Conservation (phyloP, 2,113 vertebrate genomes). For the Ailurus styani region DNA sequence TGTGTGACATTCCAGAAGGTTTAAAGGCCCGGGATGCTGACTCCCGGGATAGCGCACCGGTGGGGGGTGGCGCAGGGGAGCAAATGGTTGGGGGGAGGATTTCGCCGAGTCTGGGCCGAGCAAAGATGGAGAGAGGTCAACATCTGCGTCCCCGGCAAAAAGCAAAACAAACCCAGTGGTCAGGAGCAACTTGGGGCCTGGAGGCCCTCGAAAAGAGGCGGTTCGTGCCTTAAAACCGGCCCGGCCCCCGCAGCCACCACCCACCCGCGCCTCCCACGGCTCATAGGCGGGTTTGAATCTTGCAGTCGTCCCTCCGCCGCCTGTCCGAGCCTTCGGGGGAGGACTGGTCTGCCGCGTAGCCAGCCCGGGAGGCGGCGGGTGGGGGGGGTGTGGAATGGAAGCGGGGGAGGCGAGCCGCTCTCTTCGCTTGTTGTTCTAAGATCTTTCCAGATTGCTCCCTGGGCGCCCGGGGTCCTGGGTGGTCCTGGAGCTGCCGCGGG, state of each 20-base stretch:
- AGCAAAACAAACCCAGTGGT: constrained; percentile 59
- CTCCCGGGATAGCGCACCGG: background rate
- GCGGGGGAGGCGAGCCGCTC: background rate
- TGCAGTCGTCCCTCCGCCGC: background rate
- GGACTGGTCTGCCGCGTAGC: background rate
- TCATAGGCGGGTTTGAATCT: constrained; percentile 33
- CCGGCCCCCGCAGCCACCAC: background rate
- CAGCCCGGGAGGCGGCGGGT: background rate
- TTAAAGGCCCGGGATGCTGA: constrained; percentile 49
- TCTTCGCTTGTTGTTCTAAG: background rate
- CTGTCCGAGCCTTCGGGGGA: background rate
- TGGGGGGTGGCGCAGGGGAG: constrained; percentile 54
- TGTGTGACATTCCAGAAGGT: constrained; percentile 74
- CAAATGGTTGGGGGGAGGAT: constrained; percentile 60
- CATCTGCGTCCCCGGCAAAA: constrained; percentile 39
- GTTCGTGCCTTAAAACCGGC: background rate
- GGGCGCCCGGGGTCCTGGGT: constrained; percentile 50
- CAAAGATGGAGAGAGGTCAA: background rate
- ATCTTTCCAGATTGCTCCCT: constrained; percentile 28
- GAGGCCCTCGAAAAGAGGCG: background rate
- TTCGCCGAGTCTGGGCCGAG: background rate
- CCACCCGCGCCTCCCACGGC: background rate
- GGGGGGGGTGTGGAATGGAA: background rate
- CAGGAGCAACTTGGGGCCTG: background rate
- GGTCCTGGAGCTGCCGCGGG: constrained; percentile 28